Base-by-base conservation (phyloP, 2,113 vertebrate species). In the Sterrhoptilus dennistouni region DNA sequence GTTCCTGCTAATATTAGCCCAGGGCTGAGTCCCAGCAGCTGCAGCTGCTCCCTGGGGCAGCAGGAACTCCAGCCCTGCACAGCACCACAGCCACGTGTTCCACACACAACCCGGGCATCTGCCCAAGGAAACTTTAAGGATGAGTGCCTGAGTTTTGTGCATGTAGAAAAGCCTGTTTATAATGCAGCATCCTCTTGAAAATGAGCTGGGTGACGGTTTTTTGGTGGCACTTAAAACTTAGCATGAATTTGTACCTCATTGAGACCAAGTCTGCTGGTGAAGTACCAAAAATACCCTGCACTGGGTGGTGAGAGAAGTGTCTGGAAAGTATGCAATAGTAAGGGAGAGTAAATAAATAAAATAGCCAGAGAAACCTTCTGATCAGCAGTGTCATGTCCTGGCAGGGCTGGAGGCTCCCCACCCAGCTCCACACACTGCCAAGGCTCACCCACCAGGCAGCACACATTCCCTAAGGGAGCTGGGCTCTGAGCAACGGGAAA, bases 1-100 rank as follows among this genome's bases (percentile, higher is more conserved):
- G 66, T n/a, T 77, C 87, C 76, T 91, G 80, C 96, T 97, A 97
- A 96, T 93, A 95, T 97, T 97, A 97, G 96, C 79, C 69, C 20
- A 4, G 83, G 88, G 93, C 15, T 81, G 90, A 66, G 80, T 28
- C 49, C 47, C 92, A 89, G 95, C 84, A 78, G 81, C 78, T 80
- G 89, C 97, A 96, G 94, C 96, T 97, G 95, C 86, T 93, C 77
- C 89, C 76, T n/a, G 3, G 0, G 11, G 71, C 90, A 76, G 87
- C 76, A 80, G 88, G 90, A 72, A 75, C 12, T 35, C 42, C 23
- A 63, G 83, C 36, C 35, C 71, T 9, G 8, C 81, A 44, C 69
- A 40, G 68, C 60, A 59, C 36, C 50, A 18, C 0, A 1, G 71
- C 86, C 87, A 86, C 49, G 22, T 63, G 88, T 27, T 89, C 83